These are phyloP conservation scores for Ceraclea dissimilis DNA, from an alignment of 2,888 invertebrate genomes.

Conservation along the genomic window DNA sequence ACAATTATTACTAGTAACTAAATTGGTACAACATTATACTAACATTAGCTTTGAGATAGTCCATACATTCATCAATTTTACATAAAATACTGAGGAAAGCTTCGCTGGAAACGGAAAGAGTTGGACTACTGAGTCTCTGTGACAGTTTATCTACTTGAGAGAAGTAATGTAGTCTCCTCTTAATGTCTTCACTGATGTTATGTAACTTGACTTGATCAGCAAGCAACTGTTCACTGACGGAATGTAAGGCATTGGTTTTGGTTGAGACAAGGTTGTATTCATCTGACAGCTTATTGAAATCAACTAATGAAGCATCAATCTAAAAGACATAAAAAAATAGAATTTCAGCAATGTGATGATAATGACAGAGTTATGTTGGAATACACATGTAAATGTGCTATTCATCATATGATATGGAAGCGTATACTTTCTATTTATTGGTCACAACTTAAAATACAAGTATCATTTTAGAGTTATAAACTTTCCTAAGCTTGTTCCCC, in stretches of 20 bases:
- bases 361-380: not conserved
- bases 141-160: constrained; percentile 74
- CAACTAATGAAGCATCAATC: constrained; percentile 62
- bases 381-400: not conserved
- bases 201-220: constrained; percentile 82
- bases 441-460: too few species aligned
- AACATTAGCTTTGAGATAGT: constrained; percentile 77
- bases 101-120: constrained; percentile 75
- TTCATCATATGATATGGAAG: too few species aligned
- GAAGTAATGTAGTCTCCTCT: constrained; percentile 75
- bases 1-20: too few species aligned
- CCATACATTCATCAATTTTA: constrained; percentile 79
- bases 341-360: too few species aligned
- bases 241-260: constrained; percentile 87
- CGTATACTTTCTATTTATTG: too few species aligned
- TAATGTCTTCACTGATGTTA: constrained; percentile 70
- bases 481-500: too few species aligned
- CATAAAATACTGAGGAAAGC: constrained; percentile 74
- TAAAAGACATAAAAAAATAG: constrained; percentile 34
- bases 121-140: constrained; percentile 72
- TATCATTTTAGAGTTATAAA: too few species aligned
- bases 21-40: too few species aligned
- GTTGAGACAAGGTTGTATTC: constrained; percentile 83
- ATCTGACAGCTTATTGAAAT: constrained; percentile 62
- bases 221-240: constrained; percentile 84